phyloP scores from a whole-genome alignment of 2,113 vertebrate species.

The Leptocoma aspasia region DNA sequence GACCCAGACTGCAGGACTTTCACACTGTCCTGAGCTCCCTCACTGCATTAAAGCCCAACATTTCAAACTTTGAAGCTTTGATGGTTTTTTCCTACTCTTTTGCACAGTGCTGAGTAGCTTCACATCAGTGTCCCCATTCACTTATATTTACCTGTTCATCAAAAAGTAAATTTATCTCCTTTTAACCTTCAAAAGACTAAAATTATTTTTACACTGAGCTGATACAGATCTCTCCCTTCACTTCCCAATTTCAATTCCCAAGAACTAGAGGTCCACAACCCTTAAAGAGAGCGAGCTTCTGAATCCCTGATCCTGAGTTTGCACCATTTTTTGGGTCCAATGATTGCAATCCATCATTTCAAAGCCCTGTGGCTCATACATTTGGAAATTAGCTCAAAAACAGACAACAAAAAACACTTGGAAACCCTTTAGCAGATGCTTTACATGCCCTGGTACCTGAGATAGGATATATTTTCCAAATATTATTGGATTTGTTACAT shows the following conservation, averaged over 20 bases:
- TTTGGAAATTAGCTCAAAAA: background rate
- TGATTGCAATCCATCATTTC: background rate
- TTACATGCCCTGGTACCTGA: background rate
- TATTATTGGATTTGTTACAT: background rate
- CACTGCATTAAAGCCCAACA: background rate
- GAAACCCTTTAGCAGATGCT: background rate
- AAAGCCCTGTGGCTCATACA: background rate
- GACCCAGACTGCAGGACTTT: background rate
- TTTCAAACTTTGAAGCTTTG: background rate
- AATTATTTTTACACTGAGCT: background rate
- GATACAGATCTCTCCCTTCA: background rate
- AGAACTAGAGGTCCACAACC: background rate
- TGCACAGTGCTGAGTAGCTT: background rate
- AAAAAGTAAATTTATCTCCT: background rate
- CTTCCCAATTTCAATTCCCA: background rate
- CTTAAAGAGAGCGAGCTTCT: background rate
- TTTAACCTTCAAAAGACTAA: background rate
- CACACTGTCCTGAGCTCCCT: background rate
- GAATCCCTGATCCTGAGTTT: background rate
- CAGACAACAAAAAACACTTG: background rate
- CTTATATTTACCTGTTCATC: background rate
- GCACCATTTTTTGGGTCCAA: background rate
- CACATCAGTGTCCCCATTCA: background rate
- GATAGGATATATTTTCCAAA: background rate
- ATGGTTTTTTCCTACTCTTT: background rate